Conservation (phyloP, 2,113 vertebrate genomes). For the Cyprinodon variegatus region DNA sequence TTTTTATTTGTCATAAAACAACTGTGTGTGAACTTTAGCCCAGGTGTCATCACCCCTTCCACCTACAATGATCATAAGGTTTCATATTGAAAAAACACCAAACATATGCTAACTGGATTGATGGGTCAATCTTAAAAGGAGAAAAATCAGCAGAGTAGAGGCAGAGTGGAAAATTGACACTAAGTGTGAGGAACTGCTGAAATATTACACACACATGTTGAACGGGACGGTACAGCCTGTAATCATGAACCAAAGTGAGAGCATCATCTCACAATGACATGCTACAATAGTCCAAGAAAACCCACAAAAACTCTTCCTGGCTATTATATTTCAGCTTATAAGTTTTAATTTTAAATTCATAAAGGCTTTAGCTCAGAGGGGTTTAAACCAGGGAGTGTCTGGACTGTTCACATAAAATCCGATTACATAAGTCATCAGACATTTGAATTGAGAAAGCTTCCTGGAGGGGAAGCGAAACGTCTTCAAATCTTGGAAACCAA, state of each 20-base stretch:
- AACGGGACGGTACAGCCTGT: slow-evolving; percentile 17
- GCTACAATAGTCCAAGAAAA: background rate
- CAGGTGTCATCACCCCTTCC: background rate
- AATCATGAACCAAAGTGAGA: slow-evolving; percentile 19
- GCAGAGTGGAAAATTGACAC: slow-evolving; percentile 30
- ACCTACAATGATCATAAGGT: background rate
- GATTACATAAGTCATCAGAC: too few species aligned
- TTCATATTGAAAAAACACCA: background rate
- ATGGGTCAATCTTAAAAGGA: background rate
- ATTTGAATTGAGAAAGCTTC: too few species aligned
- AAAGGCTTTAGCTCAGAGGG: background rate
- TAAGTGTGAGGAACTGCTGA: slow-evolving; percentile 37
- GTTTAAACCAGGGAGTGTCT: background rate
- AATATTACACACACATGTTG: slow-evolving; percentile 39
- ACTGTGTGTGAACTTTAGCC: slow-evolving; percentile 35
- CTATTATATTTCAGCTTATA: background rate
- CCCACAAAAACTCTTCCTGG: background rate
- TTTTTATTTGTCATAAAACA: slow-evolving; percentile 40
- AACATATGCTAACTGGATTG: background rate
- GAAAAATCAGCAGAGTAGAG: background rate
- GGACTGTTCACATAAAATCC: background rate
- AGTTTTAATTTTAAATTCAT: background rate
- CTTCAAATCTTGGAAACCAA: too few species aligned
- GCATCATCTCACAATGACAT: slow-evolving; percentile 9
- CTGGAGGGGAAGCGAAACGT: too few species aligned